Evolutionary conservation across 2,888 invertebrate genomes (phyloP).

Genomic region (Philonicus albiceps): DNA sequence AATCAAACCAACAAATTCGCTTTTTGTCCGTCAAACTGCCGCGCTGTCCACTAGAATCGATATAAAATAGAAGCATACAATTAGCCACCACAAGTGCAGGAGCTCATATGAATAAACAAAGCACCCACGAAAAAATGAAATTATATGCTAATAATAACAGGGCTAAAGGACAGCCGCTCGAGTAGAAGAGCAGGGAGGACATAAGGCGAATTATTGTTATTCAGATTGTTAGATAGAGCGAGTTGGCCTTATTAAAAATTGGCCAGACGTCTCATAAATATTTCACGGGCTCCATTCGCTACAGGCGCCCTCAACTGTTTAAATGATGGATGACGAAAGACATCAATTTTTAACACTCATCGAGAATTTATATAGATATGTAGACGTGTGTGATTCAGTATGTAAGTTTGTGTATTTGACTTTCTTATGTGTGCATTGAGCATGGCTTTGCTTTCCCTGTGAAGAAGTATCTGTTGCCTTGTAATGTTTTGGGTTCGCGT

Average conservation of each 20-base stretch:
- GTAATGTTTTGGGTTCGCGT: slow-evolving; percentile 7
- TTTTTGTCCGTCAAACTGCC: slow-evolving; percentile 30
- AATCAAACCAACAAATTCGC: slow-evolving; percentile 44
- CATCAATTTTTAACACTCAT: slow-evolving; percentile 51
- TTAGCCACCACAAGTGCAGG: slow-evolving; percentile 44
- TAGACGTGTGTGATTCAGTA: slow-evolving; percentile 31
- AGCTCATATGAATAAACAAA: slow-evolving; percentile 43
- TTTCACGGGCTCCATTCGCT: slow-evolving; percentile 51
- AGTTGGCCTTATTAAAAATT: slow-evolving; percentile 54
- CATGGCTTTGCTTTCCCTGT: slow-evolving; percentile 38
- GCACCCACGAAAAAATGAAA: slow-evolving; percentile 38
- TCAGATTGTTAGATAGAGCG: slow-evolving; percentile 50
- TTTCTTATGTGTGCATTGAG: slow-evolving; percentile 32
- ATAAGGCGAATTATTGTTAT: slow-evolving; percentile 47
- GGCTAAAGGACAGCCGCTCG: slow-evolving; percentile 40
- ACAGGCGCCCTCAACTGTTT: slow-evolving; percentile 48
- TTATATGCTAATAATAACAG: slow-evolving; percentile 32
- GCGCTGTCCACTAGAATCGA: slow-evolving; percentile 1
- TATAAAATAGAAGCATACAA: slow-evolving; percentile 30
- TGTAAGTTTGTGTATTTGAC: slow-evolving; percentile 20
- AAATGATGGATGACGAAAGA: slow-evolving; percentile 52
- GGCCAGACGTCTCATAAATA: slow-evolving; percentile 55
- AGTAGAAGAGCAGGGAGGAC: slow-evolving; percentile 43
- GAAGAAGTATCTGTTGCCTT: slow-evolving; percentile 7
- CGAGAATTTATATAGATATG: slow-evolving; percentile 47